Evolutionary conservation across 2,797 vertebrate genomes (phyloP).

Genomic region (Takifugu rubripes): DNA sequence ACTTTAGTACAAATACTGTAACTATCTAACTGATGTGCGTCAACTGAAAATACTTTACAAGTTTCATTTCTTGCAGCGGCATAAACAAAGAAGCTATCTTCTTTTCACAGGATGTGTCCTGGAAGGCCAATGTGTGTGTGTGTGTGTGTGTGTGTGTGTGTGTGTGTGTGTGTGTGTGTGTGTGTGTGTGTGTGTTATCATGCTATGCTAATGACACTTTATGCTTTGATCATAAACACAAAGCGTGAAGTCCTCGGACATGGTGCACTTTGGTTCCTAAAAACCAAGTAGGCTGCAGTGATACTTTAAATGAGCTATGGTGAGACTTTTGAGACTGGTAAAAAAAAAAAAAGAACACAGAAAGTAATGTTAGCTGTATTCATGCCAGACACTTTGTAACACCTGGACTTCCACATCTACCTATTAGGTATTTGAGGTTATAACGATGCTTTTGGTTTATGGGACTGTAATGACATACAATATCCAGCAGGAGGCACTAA

Average conservation of each 20-base stretch:
- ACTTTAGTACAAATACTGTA: too few species aligned
- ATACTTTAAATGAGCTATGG: background rate
- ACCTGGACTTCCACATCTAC: too few species aligned
- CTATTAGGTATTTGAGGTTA: too few species aligned
- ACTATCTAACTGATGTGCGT: too few species aligned
- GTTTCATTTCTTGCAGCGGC: background rate
- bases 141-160: constrained; percentile 1
- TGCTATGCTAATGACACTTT: constrained; percentile 36
- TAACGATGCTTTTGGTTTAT: too few species aligned
- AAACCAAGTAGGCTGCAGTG: background rate
- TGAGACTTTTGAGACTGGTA: too few species aligned
- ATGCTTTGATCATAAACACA: constrained; percentile 38
- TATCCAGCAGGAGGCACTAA: too few species aligned
- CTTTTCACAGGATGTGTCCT: constrained; percentile 19
- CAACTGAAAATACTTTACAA: background rate
- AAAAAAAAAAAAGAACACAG: too few species aligned
- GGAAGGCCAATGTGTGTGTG: constrained; percentile 9
- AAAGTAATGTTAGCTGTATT: too few species aligned
- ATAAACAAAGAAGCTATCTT: constrained; percentile 24
- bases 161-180: background rate
- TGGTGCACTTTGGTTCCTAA: constrained; percentile 26
- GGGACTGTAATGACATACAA: too few species aligned
- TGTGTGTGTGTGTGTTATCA: constrained; percentile 21
- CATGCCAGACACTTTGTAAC: too few species aligned
- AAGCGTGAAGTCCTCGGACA: constrained; percentile 23